Conservation (phyloP, 1,140 invertebrate genomes). For the Caenorhabditis remanei region DNA sequence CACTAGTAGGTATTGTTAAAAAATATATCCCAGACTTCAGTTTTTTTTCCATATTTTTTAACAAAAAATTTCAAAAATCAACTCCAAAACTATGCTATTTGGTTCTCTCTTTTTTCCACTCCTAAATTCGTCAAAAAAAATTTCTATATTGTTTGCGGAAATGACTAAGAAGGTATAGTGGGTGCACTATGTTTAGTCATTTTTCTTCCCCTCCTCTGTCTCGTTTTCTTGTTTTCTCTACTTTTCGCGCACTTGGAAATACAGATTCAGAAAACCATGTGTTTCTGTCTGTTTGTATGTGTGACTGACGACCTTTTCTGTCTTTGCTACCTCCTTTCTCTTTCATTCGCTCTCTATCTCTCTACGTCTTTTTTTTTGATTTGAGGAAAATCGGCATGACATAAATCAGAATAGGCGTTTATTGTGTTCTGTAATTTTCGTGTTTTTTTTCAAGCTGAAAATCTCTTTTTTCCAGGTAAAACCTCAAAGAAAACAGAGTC, state of each 20-base stretch:
- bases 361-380: too few relatives aligned
- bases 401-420: background rate
- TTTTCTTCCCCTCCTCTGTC: background rate
- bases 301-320: too few relatives aligned
- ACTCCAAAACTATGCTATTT: background rate
- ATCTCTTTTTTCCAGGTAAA: background rate
- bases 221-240: too few relatives aligned
- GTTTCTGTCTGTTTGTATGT: background rate
- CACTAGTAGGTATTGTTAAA: too few relatives aligned
- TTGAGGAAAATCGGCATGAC: background rate
- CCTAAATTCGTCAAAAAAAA: conserved; percentile 18
- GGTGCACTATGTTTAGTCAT: conserved; percentile 30
- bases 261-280: background rate
- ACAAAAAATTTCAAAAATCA: too few relatives aligned
- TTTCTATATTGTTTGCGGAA: background rate
- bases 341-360: background rate
- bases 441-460: background rate
- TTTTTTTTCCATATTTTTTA: too few relatives aligned
- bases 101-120: background rate
- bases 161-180: background rate
- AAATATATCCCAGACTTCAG: too few relatives aligned
- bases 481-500: too few relatives aligned
- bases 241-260: background rate
- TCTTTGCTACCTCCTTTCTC: background rate
- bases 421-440: too few relatives aligned